These are phyloP conservation scores for Sebastes kiyomatsui DNA, from an alignment of 2,797 vertebrate species.

Conservation along the genomic window DNA sequence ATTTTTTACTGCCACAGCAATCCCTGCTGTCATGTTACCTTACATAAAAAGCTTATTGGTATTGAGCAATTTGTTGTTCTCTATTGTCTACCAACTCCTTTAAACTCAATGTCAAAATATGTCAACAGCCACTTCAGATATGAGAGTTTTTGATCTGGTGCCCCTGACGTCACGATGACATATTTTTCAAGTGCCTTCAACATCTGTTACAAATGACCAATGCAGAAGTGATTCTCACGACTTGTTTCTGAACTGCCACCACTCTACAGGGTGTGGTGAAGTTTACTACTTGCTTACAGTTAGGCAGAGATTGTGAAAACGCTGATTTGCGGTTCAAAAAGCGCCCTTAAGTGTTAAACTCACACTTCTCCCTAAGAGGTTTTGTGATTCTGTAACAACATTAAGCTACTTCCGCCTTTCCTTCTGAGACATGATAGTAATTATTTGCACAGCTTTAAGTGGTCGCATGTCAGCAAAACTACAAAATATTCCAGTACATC, in stretches of 20 bases:
- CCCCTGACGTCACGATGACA: background rate
- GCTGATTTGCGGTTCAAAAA: background rate
- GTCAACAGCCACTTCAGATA: background rate
- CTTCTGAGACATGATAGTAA: conserved; percentile 17
- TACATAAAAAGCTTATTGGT: background rate
- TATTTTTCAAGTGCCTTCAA: background rate
- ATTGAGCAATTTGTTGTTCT: background rate
- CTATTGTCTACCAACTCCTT: background rate
- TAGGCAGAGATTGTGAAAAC: too few relatives aligned
- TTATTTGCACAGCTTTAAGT: conserved; percentile 32
- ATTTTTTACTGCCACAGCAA: too few relatives aligned
- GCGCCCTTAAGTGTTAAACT: background rate
- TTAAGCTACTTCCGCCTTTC: background rate
- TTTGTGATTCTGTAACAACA: background rate
- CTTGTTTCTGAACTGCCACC: background rate
- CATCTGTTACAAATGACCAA: background rate
- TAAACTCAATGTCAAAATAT: background rate
- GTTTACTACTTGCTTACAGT: background rate
- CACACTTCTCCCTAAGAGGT: background rate
- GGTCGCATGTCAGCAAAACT: conserved; percentile 29
- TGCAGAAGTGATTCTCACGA: background rate
- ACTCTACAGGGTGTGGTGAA: background rate
- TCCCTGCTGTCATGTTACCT: background rate
- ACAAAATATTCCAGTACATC: background rate
- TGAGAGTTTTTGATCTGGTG: background rate